Evolutionary conservation across 1,140 invertebrate species (phyloP).

Genomic region (Pogonognathellus flavescens): DNA sequence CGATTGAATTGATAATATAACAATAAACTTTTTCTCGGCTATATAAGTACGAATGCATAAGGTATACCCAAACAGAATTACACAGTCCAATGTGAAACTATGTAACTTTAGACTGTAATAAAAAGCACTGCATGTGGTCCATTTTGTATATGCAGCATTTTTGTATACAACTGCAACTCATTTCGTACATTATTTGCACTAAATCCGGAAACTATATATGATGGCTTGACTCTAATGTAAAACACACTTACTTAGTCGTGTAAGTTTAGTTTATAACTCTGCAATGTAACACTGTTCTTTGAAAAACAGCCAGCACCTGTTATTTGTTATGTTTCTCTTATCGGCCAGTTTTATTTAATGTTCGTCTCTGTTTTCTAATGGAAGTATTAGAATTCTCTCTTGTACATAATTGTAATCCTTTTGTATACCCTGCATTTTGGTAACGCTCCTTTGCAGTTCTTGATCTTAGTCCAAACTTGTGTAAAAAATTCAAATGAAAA

Average conservation of each 20-base stretch:
- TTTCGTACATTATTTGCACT: not conserved
- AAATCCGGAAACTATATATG: constrained; percentile 30
- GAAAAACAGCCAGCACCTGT: constrained; percentile 16
- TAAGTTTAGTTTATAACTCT: not conserved
- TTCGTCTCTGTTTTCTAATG: not conserved
- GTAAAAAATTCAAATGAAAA: not conserved
- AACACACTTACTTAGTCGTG: not conserved
- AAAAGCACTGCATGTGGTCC: constrained; percentile 33
- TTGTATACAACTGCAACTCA: constrained; percentile 20
- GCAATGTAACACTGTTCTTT: not conserved
- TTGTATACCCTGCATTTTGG: not conserved
- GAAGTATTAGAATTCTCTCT: constrained; percentile 2
- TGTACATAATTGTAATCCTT: not conserved
- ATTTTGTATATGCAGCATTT: constrained; percentile 20
- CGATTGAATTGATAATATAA: not conserved
- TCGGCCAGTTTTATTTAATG: constrained; percentile 5
- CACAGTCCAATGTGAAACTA: not conserved
- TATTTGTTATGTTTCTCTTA: not conserved
- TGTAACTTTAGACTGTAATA: not conserved
- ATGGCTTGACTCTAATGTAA: not conserved
- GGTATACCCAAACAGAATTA: not conserved
- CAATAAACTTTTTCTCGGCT: no score
- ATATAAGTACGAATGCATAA: no score
- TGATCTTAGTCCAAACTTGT: not conserved
- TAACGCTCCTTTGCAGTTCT: not conserved